These are phyloP conservation scores for Tupaia tana DNA, from an alignment of 2,113 vertebrate genomes.

Conservation along the genomic window DNA sequence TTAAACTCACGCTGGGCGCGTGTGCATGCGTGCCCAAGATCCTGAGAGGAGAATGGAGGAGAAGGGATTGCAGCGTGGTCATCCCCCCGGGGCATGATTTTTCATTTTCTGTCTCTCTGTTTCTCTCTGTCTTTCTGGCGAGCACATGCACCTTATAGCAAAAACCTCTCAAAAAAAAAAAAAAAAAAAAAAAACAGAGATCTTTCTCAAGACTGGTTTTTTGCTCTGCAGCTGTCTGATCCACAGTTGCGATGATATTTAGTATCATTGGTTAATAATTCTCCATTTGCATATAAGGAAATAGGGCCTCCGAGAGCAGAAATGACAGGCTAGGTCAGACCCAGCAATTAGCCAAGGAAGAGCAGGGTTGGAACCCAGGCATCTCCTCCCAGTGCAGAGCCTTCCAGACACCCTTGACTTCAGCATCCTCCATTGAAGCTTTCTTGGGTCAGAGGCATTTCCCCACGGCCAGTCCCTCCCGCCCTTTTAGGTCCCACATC, in stretches of 20 bases:
- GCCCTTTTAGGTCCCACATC: no score
- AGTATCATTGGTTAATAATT: neutral
- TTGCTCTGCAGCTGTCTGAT: neutral
- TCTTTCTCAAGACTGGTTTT: neutral
- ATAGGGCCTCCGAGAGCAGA: neutral
- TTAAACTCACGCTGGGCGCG: no score
- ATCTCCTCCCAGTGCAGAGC: neutral
- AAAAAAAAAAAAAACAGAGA: no score
- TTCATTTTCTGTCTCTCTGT: no score
- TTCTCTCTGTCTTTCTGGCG: no score
- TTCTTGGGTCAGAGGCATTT: neutral
- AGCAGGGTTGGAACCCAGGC: neutral
- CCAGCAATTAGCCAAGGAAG: neutral
- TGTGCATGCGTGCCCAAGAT: no score
- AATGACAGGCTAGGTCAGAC: fast-evolving
- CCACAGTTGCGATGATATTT: neutral
- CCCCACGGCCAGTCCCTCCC: neutral
- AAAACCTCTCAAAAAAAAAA: neutral
- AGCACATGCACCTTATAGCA: no score
- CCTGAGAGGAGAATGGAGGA: no score
- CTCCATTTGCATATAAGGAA: neutral
- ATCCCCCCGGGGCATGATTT: no score
- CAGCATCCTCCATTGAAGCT: neutral
- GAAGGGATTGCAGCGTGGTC: no score
- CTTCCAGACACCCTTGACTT: neutral